phyloP scores from a whole-genome alignment of 2,113 vertebrate genomes.

The Piaya cayana region DNA sequence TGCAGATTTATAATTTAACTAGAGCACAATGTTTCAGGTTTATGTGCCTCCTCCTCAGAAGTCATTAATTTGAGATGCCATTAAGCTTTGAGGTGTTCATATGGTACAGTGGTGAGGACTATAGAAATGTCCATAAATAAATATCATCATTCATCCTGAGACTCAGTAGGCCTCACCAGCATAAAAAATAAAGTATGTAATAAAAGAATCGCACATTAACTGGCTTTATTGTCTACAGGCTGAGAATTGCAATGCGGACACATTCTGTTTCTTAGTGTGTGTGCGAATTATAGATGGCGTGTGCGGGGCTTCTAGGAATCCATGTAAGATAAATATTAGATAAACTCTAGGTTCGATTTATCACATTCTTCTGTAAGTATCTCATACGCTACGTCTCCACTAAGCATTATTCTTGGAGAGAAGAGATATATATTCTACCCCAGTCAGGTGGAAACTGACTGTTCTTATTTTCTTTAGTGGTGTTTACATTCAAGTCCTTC shows the following conservation, averaged over 20 bases:
- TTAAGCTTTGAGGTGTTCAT: conserved; percentile 41
- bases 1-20: conserved; percentile 4
- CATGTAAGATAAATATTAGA: conserved; percentile 39
- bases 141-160: neutral
- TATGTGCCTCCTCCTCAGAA: neutral
- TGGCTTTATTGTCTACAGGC: neutral
- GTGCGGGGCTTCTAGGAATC: neutral
- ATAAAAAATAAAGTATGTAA: neutral
- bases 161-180: neutral
- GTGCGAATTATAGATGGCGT: neutral
- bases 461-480: neutral
- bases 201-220: conserved; percentile 8
- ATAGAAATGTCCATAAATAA: conserved; percentile 42
- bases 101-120: neutral
- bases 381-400: neutral
- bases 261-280: neutral
- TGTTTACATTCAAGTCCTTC: neutral
- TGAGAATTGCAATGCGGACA: neutral
- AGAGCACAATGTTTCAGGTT: neutral
- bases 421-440: neutral
- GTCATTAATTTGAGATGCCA: neutral
- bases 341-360: neutral
- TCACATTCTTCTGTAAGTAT: neutral
- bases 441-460: neutral
- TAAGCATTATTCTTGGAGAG: neutral